Base-by-base conservation (phyloP, 2,113 vertebrate genomes). In the Oreochromis aureus region DNA sequence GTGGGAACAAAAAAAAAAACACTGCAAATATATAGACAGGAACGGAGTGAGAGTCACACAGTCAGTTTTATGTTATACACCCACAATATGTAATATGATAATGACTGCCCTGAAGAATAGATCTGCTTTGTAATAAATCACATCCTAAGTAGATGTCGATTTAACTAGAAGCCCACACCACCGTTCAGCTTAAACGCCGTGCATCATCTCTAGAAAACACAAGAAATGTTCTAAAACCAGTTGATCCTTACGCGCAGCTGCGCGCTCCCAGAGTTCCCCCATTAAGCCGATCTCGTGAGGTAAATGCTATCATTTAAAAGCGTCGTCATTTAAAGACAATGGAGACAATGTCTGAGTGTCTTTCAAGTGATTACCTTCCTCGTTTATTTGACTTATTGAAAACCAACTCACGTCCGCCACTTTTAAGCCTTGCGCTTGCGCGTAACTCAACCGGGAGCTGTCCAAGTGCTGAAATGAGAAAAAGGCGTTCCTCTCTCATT, bases 391-490 rank as follows among this genome's bases (percentile, higher is more conserved):
- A 91, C 83, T 84, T 88, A 91, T 95, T 95, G 61, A 89, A 92
- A 96, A 87, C 83, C 95, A 84, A 83, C 95, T 93, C 97, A 96
- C 94, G 94, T 96, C 91, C 93, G 63, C 80, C 91, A 89, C 91
- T 94, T 93, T 94, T 93, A 73, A 91, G 83, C 51, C 87, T 87
- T 94, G 95, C 96, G 97, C 97, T 96, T 98, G 98, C 98, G 97
- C 97, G 95, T 89, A 92, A 91, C 90, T 89, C 73, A 89, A 92
- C 82, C 95, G 91, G 95, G 96, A 97, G 97, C 97, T 98, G 95
- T 98, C 97, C 97, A 97, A 97, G 96, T 95, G 95, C 97, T 97
- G 97, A 97, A 97, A 96, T 93, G 93, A 95, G 91, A 96, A 95
- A 69, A 91, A 93, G 95, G 93, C 94, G 93, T 93, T 95, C 94